Evolutionary conservation across 2,797 vertebrate species (phyloP).

Genomic region (Tragopan temminckii): DNA sequence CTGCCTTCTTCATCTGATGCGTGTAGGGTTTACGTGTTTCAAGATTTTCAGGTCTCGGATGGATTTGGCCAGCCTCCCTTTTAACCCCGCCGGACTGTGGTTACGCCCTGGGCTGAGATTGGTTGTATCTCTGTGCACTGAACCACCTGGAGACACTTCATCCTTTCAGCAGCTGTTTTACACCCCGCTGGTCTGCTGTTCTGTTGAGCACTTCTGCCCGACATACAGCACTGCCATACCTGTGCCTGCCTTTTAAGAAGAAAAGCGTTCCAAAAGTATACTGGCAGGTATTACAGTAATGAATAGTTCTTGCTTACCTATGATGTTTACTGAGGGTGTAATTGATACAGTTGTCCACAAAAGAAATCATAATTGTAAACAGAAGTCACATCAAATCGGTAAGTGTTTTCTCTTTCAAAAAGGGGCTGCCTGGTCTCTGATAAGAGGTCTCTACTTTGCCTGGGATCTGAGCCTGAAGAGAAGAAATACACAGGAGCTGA

Average conservation of each 20-base stretch:
- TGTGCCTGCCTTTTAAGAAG: background rate
- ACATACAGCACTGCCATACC: background rate
- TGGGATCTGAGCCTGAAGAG: background rate
- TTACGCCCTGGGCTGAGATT: slow-evolving; percentile 22
- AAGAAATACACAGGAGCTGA: background rate
- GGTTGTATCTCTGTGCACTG: background rate
- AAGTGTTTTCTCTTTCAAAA: slow-evolving; percentile 24
- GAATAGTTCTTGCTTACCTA: background rate
- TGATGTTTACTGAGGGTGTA: background rate
- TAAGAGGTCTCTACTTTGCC: background rate
- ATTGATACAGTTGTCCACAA: background rate
- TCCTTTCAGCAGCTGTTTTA: background rate
- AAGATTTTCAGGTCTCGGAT: slow-evolving; percentile 83
- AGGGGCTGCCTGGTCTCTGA: slow-evolving; percentile 66
- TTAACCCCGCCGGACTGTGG: slow-evolving; percentile 41
- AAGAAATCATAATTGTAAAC: background rate
- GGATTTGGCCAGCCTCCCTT: slow-evolving; percentile 56
- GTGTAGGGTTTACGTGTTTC: slow-evolving; percentile 82
- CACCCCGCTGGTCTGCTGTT: background rate
- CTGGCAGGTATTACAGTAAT: background rate
- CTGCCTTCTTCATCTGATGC: slow-evolving; percentile 79
- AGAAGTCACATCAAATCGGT: background rate
- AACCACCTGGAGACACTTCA: slow-evolving; percentile 12
- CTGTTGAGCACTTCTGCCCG: background rate
- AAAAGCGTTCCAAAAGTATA: background rate